phyloP scores from a whole-genome alignment of 2,888 invertebrate genomes.

The Lysandra bellargus region DNA sequence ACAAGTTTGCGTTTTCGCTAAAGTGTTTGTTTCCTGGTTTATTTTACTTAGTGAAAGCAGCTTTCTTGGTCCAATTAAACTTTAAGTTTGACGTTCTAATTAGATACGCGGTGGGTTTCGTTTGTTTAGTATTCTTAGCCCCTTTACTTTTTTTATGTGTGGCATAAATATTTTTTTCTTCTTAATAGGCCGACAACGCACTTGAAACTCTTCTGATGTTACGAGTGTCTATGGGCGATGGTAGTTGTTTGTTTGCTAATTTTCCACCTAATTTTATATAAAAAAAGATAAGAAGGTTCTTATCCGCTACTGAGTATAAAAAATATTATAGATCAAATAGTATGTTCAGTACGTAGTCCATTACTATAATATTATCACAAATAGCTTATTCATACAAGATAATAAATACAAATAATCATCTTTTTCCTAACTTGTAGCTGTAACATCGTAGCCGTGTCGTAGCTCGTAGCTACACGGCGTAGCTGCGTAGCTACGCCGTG shows the following conservation, averaged over 20 bases:
- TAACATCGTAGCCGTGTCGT: background rate
- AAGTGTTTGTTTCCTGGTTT: conserved; percentile 29
- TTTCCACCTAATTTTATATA: background rate
- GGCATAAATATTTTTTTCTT: background rate
- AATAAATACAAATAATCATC: too few species aligned
- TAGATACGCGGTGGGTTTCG: background rate
- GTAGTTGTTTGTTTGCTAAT: too few species aligned
- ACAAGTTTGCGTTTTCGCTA: conserved; percentile 28
- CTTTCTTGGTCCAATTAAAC: conserved; percentile 28
- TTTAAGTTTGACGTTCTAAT: conserved; percentile 14
- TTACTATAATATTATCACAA: background rate
- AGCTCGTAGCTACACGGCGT: background rate
- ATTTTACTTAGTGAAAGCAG: conserved; percentile 30
- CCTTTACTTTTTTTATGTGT: background rate
- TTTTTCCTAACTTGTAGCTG: too few species aligned
- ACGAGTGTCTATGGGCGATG: too few species aligned
- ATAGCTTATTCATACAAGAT: too few species aligned
- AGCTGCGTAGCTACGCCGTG: background rate
- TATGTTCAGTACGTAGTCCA: background rate
- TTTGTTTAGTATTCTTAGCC: background rate
- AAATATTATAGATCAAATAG: background rate
- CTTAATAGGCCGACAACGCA: too few species aligned
- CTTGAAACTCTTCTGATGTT: too few species aligned
- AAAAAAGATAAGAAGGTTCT: background rate
- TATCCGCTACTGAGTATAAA: background rate